Conservation (phyloP, 1,140 invertebrate species). For the Drosophila tristis region DNA sequence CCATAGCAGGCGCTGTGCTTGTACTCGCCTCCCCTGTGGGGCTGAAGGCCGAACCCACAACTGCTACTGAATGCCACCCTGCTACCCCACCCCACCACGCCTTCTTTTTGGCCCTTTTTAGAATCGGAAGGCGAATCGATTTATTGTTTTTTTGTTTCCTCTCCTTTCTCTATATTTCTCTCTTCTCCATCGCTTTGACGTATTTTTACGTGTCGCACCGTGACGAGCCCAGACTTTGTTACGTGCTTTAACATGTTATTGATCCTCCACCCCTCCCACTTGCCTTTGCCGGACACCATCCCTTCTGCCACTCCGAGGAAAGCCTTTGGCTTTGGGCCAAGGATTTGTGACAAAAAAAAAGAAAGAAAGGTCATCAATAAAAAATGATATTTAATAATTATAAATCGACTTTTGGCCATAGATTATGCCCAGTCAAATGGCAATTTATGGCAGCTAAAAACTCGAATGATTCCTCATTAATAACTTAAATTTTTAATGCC, state of each 20-base stretch:
- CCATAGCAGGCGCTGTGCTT: conserved; percentile 26
- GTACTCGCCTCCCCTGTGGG: neutral
- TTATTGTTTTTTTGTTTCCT: conserved; percentile 52
- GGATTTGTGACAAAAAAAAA: too few relatives aligned
- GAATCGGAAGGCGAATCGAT: conserved; percentile 59
- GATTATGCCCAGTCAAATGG: too few relatives aligned
- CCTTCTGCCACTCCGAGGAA: neutral
- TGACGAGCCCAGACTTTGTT: conserved; percentile 43
- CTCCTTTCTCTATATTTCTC: conserved; percentile 2
- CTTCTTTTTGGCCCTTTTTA: conserved; percentile 9
- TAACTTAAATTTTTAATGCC: too few relatives aligned
- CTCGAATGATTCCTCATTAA: too few relatives aligned
- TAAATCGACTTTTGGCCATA: too few relatives aligned
- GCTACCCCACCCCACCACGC: neutral
- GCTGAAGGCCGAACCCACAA: too few relatives aligned
- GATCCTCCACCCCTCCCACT: conserved; percentile 14
- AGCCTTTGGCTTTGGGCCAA: too few relatives aligned
- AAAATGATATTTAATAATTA: too few relatives aligned
- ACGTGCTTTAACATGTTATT: conserved; percentile 46
- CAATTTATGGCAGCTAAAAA: too few relatives aligned
- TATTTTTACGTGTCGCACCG: conserved; percentile 38
- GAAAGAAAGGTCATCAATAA: too few relatives aligned
- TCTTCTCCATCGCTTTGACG: too few relatives aligned
- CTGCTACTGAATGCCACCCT: neutral
- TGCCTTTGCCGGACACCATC: neutral